Percentiles rank a stretch among this genome's conserved stretches.
phyloP scores from a whole-genome alignment of 2,888 invertebrate genomes.

The Limnephilus auricula region DNA sequence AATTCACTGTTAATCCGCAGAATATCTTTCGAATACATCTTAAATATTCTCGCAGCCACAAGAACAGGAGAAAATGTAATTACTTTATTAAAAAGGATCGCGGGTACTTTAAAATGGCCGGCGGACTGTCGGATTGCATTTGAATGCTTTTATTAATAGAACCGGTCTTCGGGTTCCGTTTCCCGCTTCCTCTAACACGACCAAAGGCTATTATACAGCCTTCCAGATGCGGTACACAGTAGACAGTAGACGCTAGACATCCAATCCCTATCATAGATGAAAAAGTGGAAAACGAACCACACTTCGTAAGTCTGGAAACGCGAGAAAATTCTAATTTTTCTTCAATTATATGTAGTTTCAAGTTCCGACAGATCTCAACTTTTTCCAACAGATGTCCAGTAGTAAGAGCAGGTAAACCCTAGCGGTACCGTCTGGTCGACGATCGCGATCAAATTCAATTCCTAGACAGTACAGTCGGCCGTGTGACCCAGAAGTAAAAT shows the following conservation, averaged over 20 bases:
- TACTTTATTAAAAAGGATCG: constrained; percentile 5
- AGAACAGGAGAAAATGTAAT: constrained; percentile 24
- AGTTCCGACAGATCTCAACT: no score
- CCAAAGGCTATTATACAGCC: constrained; percentile 7
- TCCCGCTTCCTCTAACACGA: constrained; percentile 22
- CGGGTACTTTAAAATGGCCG: constrained; percentile 26
- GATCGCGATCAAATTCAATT: no score
- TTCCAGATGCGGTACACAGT: constrained; percentile 6
- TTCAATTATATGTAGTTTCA: no score
- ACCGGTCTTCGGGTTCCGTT: constrained; percentile 38
- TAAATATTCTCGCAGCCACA: not conserved
- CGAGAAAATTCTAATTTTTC: constrained; percentile 15
- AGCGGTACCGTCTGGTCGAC: no score
- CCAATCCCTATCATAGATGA: constrained; percentile 27
- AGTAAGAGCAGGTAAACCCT: no score
- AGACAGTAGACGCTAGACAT: no score
- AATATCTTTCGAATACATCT: not conserved
- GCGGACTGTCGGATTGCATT: constrained; percentile 46
- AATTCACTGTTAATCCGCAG: not conserved
- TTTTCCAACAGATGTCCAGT: no score
- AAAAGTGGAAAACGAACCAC: constrained; percentile 7
- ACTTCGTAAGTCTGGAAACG: not conserved
- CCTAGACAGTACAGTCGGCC: no score
- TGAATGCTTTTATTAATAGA: constrained; percentile 51
- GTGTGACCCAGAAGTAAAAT: no score